Evolutionary conservation across 2,113 vertebrate genomes (phyloP), one percentile per base, ranked within the genome.

Genomic region (Lepisosteus oculatus): DNA sequence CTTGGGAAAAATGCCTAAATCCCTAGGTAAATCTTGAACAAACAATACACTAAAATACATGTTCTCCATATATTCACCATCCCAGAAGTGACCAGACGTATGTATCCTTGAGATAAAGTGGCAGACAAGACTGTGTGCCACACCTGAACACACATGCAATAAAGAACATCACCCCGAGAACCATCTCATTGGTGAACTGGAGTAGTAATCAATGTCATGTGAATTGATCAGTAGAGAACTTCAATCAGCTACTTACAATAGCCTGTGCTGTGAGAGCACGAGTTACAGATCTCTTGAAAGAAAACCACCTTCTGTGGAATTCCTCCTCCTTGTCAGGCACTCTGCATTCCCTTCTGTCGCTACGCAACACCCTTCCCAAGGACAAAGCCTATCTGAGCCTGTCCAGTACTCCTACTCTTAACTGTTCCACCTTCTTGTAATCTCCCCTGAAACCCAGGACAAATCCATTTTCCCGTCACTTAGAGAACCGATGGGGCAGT

Each of bases 171-270:
- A 29, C 29, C 29, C 29, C 29, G 29, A 29, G 29, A 29, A 29
- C 29, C 29, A 29, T 29, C 29, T 29, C 29, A 29, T 29, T 29
- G 29, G 29, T 29, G 29, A 29, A 29, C 29, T 29, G 29, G 29
- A 29, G 29, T 2, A 9, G 61, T 83, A 81, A 86, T 89, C 87
- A 84, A 92, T 90, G 80, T 75, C 86, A 83, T 85, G 86, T 87
- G 74, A 78, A 90, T 88, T 76, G 77, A 92, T 92, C 61, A 67
- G 76, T 56, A 77, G 86, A 63, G 59, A 45, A 80, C 78, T 81
- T 76, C 79, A 75, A 81, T 76, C 73, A 62, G 77, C 76, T 80
- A 59, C 29, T 54, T 4, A 59, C 29, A 67, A n/a, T 65, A 15
- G 47, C 8, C 3, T 43, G 6, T 41, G 17, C 8, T 29, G 8